phyloP scores from a whole-genome alignment of 2,888 invertebrate genomes.

The Ligdia adustata region DNA sequence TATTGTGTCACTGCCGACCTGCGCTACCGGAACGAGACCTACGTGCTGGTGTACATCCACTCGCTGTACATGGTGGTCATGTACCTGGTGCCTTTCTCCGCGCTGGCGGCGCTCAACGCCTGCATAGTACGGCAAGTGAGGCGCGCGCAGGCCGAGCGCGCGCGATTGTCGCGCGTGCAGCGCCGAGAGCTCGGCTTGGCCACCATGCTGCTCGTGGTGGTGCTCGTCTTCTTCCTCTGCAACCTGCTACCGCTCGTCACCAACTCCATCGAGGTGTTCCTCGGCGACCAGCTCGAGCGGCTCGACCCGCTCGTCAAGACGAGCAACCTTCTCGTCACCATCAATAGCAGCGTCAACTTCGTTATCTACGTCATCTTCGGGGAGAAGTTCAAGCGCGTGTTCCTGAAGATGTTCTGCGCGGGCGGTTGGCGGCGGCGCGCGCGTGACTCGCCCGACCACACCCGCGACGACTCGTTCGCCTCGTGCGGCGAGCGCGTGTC shows the following conservation, averaged over 20 bases:
- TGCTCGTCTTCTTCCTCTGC: constrained; percentile 96
- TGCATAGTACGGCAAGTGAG: constrained; percentile 96
- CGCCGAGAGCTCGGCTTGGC: constrained; percentile 96
- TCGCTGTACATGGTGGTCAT: constrained; percentile 97
- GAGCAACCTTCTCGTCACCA: constrained; percentile 96
- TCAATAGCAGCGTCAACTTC: constrained; percentile 99
- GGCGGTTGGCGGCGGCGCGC: constrained; percentile 79
- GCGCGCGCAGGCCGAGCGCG: constrained; percentile 94
- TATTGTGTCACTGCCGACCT: constrained; percentile 89
- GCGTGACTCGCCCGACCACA: constrained; percentile 87
- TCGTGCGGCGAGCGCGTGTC: constrained; percentile 91
- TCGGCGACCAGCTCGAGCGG: constrained; percentile 66
- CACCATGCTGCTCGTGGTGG: constrained; percentile 97
- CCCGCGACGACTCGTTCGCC: constrained; percentile 92
- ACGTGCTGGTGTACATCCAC: constrained; percentile 94
- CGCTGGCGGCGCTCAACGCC: constrained; percentile 94
- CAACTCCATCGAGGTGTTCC: constrained; percentile 93
- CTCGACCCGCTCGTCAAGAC: constrained; percentile 89
- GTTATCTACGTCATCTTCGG: constrained; percentile 99
- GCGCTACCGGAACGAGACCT: constrained; percentile 87
- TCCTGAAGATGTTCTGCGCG: constrained; percentile 91
- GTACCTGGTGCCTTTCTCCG: constrained; percentile 96
- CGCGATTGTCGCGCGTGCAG: constrained; percentile 94
- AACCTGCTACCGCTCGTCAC: constrained; percentile 94
- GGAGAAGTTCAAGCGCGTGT: constrained; percentile 96